Percentiles rank a stretch among this genome's conserved stretches.
Conservation (phyloP, 2,888 invertebrate species). For the Chrysolina americana region DNA sequence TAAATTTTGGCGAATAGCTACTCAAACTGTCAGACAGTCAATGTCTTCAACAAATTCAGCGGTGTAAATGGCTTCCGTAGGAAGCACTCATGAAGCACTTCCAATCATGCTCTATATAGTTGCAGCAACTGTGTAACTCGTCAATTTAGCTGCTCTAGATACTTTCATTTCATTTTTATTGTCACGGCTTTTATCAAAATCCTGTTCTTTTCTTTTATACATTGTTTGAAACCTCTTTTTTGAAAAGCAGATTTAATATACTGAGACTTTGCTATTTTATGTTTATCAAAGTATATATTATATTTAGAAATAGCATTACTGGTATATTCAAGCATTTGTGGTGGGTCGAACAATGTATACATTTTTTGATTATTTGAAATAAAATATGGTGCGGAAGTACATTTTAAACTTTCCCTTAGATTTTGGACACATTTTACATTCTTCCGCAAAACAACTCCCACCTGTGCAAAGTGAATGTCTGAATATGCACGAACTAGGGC, state of each 20-base stretch:
- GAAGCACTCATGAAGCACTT: slow-evolving; percentile 1
- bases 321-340: slow-evolving; percentile 36
- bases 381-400: too few relatives aligned
- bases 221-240: slow-evolving; percentile 1
- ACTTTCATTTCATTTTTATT: neutral
- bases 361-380: too few relatives aligned
- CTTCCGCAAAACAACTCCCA: too few relatives aligned
- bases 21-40: slow-evolving; percentile 47
- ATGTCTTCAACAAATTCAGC: slow-evolving; percentile 46
- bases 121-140: slow-evolving; percentile 25
- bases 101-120: slow-evolving; percentile 14
- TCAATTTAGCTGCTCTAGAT: slow-evolving; percentile 19
- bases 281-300: slow-evolving; percentile 2
- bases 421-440: too few relatives aligned
- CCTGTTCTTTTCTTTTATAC: neutral
- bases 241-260: slow-evolving; percentile 2
- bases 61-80: slow-evolving; percentile 31
- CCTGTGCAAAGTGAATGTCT: too few relatives aligned
- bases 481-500: too few relatives aligned
- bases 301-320: slow-evolving; percentile 19
- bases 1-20: slow-evolving; percentile 30
- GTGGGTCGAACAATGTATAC: neutral
- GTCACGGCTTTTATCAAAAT: neutral
- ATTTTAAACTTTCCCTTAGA: too few relatives aligned
- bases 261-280: neutral